These are phyloP conservation scores for Fulmarus glacialis DNA, from an alignment of 2,113 vertebrate genomes.

Conservation along the genomic window DNA sequence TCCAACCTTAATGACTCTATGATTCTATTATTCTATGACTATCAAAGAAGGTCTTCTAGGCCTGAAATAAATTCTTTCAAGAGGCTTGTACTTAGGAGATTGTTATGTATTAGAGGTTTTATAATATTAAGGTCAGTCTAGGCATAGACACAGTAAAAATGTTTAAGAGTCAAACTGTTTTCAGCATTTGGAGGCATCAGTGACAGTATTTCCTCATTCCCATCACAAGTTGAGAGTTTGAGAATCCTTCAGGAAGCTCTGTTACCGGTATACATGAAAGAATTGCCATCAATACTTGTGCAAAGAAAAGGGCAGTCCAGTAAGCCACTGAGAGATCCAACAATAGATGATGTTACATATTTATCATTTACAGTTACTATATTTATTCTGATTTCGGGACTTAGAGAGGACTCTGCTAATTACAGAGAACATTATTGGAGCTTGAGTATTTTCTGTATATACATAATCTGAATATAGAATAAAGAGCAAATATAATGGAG, in stretches of 20 bases:
- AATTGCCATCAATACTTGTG: background rate
- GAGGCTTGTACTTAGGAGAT: background rate
- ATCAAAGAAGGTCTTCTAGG: background rate
- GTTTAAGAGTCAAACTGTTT: background rate
- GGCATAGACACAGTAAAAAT: background rate
- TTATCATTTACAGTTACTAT: background rate
- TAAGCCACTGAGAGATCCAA: background rate
- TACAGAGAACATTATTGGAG: background rate
- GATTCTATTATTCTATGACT: background rate
- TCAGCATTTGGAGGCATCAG: background rate
- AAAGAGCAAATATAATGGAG: background rate
- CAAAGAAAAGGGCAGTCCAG: background rate
- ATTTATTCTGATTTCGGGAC: constrained; percentile 12
- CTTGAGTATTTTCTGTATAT: background rate
- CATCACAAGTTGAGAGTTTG: fast-evolving
- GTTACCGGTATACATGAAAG: background rate
- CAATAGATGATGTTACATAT: background rate
- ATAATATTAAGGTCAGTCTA: background rate
- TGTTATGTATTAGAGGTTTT: background rate
- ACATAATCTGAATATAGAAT: background rate
- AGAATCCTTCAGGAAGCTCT: background rate
- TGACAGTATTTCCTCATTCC: background rate
- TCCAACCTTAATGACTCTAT: no score
- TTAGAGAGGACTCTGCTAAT: background rate
- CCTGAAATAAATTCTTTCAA: background rate